Percentiles rank a stretch among this genome's conserved stretches.
phyloP scores from a whole-genome alignment of 2,113 vertebrate species.

The Psilopsiagon aymara region DNA sequence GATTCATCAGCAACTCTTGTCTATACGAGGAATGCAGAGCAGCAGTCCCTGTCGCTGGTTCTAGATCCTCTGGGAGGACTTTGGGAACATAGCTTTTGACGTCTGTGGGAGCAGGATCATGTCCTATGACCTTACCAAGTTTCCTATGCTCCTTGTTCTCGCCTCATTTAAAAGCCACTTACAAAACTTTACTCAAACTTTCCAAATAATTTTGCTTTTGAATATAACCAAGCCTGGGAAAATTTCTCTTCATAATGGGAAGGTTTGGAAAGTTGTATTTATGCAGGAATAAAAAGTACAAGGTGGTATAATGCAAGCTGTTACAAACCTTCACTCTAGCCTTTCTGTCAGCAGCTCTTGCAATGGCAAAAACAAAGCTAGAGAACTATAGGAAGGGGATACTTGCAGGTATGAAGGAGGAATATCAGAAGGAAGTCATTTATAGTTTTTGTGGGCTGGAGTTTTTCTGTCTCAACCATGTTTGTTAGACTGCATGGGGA shows the following conservation, averaged over 20 bases:
- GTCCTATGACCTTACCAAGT: slow-evolving; percentile 44
- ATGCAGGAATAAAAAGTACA: neutral
- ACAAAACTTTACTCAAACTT: slow-evolving; percentile 23
- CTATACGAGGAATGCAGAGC: neutral
- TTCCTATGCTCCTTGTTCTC: slow-evolving; percentile 13
- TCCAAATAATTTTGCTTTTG: slow-evolving; percentile 38
- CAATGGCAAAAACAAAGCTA: neutral
- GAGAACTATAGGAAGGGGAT: neutral
- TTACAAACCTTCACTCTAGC: neutral
- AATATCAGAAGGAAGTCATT: neutral
- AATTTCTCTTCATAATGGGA: neutral
- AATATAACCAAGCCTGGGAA: slow-evolving; percentile 37
- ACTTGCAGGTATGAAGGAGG: neutral
- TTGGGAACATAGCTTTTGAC: neutral
- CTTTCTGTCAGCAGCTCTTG: neutral
- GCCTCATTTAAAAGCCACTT: neutral
- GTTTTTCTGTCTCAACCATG: neutral
- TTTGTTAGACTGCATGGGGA: neutral
- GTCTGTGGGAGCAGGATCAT: neutral
- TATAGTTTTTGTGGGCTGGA: neutral
- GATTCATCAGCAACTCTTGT: neutral
- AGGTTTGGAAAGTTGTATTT: neutral
- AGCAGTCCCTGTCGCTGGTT: neutral
- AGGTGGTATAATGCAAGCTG: neutral
- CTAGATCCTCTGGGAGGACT: slow-evolving; percentile 45